Conservation (phyloP, 2,113 vertebrate species). For the Chloropsis cyanopogon region DNA sequence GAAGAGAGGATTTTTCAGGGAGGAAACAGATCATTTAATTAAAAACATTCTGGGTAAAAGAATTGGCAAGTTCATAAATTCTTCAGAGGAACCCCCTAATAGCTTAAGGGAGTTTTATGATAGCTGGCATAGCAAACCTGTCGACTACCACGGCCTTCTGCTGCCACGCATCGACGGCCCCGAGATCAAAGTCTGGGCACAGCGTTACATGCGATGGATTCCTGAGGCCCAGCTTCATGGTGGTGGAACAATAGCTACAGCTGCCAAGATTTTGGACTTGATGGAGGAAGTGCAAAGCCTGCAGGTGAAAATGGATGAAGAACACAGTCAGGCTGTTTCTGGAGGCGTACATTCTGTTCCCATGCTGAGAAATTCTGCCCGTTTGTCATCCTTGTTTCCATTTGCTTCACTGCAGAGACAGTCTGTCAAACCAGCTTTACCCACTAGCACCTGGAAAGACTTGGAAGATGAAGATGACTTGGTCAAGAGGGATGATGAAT, state of each 20-base stretch:
- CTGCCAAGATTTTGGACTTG: conserved; percentile 78
- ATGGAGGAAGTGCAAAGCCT: conserved; percentile 79
- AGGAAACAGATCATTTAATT: conserved; percentile 86
- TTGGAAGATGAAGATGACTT: conserved; percentile 80
- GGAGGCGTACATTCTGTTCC: neutral
- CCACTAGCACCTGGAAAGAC: conserved; percentile 79
- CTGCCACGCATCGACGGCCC: conserved; percentile 81
- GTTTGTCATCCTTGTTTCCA: conserved; percentile 82
- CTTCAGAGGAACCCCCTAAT: conserved; percentile 74
- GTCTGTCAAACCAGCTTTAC: conserved; percentile 79
- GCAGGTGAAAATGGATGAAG: conserved; percentile 70
- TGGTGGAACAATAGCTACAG: conserved; percentile 74
- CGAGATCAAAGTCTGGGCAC: conserved; percentile 81
- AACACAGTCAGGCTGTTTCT: conserved; percentile 4
- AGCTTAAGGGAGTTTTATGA: conserved; percentile 81
- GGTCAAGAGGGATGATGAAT: conserved; percentile 81
- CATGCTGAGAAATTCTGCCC: conserved; percentile 64
- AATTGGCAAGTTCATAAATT: conserved; percentile 84
- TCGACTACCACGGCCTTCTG: conserved; percentile 82
- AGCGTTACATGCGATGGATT: conserved; percentile 87
- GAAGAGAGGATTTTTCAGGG: conserved; percentile 88
- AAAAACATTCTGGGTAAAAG: conserved; percentile 86
- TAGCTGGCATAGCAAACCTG: conserved; percentile 78
- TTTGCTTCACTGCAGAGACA: conserved; percentile 79
- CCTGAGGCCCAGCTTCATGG: conserved; percentile 84